Evolutionary conservation across 2,888 invertebrate species (phyloP).

Genomic region (Bursaphelenchus okinawaensis): DNA sequence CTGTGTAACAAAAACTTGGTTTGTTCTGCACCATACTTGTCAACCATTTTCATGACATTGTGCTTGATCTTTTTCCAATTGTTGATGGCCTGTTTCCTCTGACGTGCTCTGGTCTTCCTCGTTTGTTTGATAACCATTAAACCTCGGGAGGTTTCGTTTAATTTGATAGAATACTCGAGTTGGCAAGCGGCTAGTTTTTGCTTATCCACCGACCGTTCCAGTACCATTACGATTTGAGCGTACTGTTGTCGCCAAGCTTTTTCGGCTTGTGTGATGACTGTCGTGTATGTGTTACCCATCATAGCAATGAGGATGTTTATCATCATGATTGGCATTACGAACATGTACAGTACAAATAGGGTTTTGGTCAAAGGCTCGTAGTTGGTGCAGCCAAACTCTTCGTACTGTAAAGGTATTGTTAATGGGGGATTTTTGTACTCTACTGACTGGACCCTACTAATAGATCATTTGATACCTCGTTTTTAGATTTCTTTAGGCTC

Average conservation of each 20-base stretch:
- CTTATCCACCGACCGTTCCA: conserved; percentile 86
- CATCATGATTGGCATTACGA: conserved; percentile 73
- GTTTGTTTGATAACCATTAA: conserved; percentile 97
- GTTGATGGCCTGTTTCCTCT: conserved; percentile 85
- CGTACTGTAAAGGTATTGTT: conserved; percentile 85
- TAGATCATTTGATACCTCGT: too few relatives aligned
- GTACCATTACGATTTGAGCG: conserved; percentile 94
- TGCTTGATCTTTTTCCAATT: conserved; percentile 75
- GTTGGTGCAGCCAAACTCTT: conserved; percentile 79
- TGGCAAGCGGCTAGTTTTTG: conserved; percentile 82
- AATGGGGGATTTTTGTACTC: too few relatives aligned
- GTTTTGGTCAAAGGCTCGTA: conserved; percentile 87
- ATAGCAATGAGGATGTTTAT: conserved; percentile 78
- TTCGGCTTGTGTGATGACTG: conserved; percentile 93
- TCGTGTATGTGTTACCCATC: conserved; percentile 99
- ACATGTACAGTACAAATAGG: conserved; percentile 95
- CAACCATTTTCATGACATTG: conserved; percentile 53
- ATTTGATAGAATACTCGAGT: conserved; percentile 86
- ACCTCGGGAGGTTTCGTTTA: conserved; percentile 72
- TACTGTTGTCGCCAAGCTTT: conserved; percentile 99
- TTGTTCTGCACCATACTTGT: conserved; percentile 50
- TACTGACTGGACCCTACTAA: too few relatives aligned
- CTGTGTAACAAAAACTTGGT: conserved; percentile 47
- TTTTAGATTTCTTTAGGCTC: too few relatives aligned
- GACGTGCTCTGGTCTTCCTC: conserved; percentile 88